Evolutionary conservation across 2,797 vertebrate genomes (phyloP), one percentile per base, ranked within the genome.

Genomic region (Danio jaintianensis): DNA sequence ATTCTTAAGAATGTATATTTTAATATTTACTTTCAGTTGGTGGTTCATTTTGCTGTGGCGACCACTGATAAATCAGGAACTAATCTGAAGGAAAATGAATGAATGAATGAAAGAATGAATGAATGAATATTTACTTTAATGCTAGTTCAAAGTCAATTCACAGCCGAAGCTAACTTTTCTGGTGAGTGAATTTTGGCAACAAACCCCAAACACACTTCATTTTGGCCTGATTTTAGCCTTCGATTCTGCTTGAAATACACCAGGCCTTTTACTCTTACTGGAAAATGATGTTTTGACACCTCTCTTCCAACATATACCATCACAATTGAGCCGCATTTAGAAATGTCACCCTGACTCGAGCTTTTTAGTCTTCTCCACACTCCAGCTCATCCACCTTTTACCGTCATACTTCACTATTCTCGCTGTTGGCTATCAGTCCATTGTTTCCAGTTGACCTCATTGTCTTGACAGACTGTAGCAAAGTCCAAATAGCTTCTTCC

Each of bases 401-500:
- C 55, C 63, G 18, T 63, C 47, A 81, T 75, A 68, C 13, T 62
- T 79, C 56, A 50, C 62, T 61, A 58, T 67, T 75, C 79, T 75
- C 20, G 10, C 36, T 45, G 40, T 15, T 52, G 67, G 74, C 40
- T 22, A 82, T 79, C 43, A 63, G 22, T 80, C 67, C 48, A 68
- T 81, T 58, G 7, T 50, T 77, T 61, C 75, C 68, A 70, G 68
- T 61, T 73, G 77, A 79, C 40, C 55, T 75, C 56, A 80, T 67
- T 59, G 62, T 79, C 81, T 75, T 82, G 61, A 70, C 70, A 53
- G 75, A 69, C 81, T 81, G 63, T 75, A 63, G 66, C 62, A 10
- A 43, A 70, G 52, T 79, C 83, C 58, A 58, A 73, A 78, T 82
- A 74, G 73, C 77, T 77, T 64, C 69, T 82, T 85, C 83, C 79